Conservation (phyloP, 2,113 vertebrate species). For the Albula goreensis region DNA sequence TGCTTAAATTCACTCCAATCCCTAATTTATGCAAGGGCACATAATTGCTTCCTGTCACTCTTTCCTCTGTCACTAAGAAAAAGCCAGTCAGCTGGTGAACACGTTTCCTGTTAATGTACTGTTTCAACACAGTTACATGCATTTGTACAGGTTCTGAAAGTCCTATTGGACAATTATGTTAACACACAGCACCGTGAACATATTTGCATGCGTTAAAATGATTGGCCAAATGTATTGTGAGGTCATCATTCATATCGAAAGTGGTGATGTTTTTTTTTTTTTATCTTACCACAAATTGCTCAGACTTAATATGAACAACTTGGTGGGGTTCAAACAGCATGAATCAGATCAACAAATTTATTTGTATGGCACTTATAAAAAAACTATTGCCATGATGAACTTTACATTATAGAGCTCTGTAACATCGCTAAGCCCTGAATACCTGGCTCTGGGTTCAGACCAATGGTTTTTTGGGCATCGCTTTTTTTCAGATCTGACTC, state of each 20-base stretch:
- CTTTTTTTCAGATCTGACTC: background rate
- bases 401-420: too few relatives aligned
- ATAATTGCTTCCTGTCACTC: background rate
- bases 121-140: background rate
- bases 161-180: background rate
- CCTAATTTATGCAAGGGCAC: background rate
- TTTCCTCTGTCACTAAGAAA: background rate
- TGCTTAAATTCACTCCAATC: background rate
- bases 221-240: background rate
- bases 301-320: too few relatives aligned
- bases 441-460: background rate
- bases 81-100: background rate
- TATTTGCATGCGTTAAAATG: background rate
- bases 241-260: background rate
- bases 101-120: background rate
- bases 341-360: too few relatives aligned
- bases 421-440: background rate
- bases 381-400: too few relatives aligned
- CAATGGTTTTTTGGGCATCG: background rate
- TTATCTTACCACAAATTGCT: background rate
- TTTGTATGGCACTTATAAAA: too few relatives aligned
- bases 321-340: too few relatives aligned
- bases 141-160: background rate
- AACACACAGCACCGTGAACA: background rate
- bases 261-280: background rate